Evolutionary conservation across 2,113 vertebrate genomes (phyloP), one percentile per base, ranked within the genome.

Genomic region (Solea solea): DNA sequence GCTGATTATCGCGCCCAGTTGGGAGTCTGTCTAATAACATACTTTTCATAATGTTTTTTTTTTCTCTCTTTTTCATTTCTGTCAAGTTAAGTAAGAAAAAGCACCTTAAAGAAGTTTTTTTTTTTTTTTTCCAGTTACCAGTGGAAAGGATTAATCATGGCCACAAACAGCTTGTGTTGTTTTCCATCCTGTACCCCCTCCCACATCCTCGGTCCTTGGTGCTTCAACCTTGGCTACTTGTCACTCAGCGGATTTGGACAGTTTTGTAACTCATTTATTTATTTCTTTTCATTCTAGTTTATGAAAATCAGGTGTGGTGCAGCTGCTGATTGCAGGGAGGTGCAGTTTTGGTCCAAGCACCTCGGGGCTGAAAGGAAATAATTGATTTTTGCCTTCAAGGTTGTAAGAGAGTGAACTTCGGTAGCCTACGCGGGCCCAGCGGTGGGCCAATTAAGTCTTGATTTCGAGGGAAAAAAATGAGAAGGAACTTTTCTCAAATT

Each of bases 351-450:
- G 72, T 28, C 76, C 64, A 70, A 81, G 63, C 60, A 76, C 67
- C 74, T 72, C 63, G 2, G 79, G 84, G 67, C 58, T 80, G 69
- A 78, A 64, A 74, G 74, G 63, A 82, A 86, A 86, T 82, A 49
- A 87, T 78, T 65, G 62, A 82, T 86, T 86, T 88, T 78, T 77
- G 25, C 64, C 71, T 66, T 57, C 71, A 63, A 82, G 78, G 75
- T 80, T 78, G 16, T 59, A 72, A 54, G 61, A 53, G 49, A 81
- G 41, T 48, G 56, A 69, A 76, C 67, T 72, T 68, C 73, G 48
- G 74, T 80, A 84, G 79, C 66, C 70, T 64, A 73, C 66, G 48
- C 56, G 64, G 52, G 54, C 62, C 9, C 75, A 81, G 80, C 63
- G n/a, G 59, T 80, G 27, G 58, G 62, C 73, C 80, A 83, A 75